Evolutionary conservation across 2,797 vertebrate species (phyloP).

Genomic region (Anableps anableps): DNA sequence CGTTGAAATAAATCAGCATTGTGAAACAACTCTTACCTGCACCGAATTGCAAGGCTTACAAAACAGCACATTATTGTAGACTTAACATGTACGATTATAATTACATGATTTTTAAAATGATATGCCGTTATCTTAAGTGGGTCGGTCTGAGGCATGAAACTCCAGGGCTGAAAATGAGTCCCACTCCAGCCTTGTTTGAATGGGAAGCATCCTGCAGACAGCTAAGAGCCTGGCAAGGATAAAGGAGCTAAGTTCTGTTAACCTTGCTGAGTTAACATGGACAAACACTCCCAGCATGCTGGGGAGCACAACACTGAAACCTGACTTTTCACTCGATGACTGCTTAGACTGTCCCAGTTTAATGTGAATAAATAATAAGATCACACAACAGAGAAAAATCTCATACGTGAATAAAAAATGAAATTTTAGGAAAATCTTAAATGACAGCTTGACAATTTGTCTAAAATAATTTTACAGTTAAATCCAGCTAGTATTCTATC

Average conservation of each 20-base stretch:
- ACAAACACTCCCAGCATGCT: background rate
- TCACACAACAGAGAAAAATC: background rate
- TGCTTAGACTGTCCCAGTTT: background rate
- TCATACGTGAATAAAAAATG: background rate
- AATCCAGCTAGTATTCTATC: background rate
- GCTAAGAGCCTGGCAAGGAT: background rate
- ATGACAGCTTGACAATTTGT: background rate
- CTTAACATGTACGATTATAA: no score
- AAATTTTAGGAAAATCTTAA: background rate
- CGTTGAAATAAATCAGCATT: no score
- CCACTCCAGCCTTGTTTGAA: no score
- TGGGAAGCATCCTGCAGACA: background rate
- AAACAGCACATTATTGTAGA: no score
- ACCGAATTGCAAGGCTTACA: no score
- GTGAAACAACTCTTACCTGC: no score
- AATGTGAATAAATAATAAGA: background rate
- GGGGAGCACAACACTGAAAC: background rate
- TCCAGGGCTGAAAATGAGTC: no score
- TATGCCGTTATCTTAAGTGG: no score
- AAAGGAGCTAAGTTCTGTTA: background rate
- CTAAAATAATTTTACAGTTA: background rate
- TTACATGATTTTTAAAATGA: no score
- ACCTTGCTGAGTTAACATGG: background rate
- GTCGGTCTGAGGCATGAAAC: no score
- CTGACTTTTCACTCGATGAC: background rate